Base-by-base conservation (phyloP, 2,888 invertebrate genomes). In the Orchesellides sinensis region DNA sequence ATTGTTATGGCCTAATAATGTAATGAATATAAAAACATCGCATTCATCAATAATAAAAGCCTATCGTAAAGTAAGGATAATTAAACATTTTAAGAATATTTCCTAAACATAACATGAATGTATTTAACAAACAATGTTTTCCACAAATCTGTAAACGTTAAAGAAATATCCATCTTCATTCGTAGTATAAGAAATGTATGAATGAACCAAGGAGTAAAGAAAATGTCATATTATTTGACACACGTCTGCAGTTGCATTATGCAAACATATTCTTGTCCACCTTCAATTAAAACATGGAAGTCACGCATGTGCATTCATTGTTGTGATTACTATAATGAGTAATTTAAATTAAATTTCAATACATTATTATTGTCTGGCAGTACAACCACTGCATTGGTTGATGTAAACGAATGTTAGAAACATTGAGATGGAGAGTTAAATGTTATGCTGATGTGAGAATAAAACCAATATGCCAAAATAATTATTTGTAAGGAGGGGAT, bases 1-100 rank as follows among this genome's bases (percentile, higher is more conserved):
- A 47, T 73, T 29, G 29, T 69, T 69, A 56, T n/a, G 54, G 56
- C 70, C 70, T 32, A 54, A 59, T 27, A 52, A 27, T 47, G 29
- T 52, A 52, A 66, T 66, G 66, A 25, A 47, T 29, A 29, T 25
- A n/a, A 29, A 56, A 21, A 29, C 19, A 27, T 27, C 4, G 6
- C 21, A 14, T 56, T 56, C 40, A 27, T 70, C 54, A 54, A 56
- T 56, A 47, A 68, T 17, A 52, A 19, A 35, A 35, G 35, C 5
- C 5, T 35, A 12, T 35, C 5, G 12, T 52, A 52, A 52, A 12
- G 21, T 19, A 52, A 52, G 6, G 4, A 21, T 52, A 52, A 52
- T 52, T 52, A 52, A 5, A 52, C 21, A 52, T 21, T 21, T 52
- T 12, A 47, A 47, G 4, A 47, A 8, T 21, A 52, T 52, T 52